A percentile compares a stretch with the other conserved stretches of the same genome.
phyloP scores from a whole-genome alignment of 1,140 invertebrate genomes.

The Sitophilus oryzae region DNA sequence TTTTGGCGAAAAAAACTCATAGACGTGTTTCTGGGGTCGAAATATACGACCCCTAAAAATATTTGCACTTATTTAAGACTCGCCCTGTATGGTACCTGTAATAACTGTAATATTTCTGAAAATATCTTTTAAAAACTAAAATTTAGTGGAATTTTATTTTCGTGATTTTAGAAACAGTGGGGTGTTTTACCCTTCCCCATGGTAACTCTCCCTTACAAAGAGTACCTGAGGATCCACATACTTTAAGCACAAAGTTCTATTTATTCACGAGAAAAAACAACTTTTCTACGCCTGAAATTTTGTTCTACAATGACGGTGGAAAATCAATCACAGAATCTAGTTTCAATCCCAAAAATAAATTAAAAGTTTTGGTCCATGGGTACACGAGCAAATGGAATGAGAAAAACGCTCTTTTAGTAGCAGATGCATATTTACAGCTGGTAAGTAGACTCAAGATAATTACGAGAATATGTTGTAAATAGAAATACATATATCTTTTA shows the following conservation, averaged over 20 bases:
- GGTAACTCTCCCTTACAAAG: conserved; percentile 39
- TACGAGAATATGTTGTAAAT: no score
- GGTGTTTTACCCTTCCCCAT: conserved; percentile 41
- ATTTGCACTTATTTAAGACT: no score
- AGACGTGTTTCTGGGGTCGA: no score
- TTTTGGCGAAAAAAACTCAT: no score
- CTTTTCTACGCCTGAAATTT: conserved; percentile 35
- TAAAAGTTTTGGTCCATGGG: conserved; percentile 59
- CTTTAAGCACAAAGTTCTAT: conserved; percentile 51
- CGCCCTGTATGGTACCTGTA: no score
- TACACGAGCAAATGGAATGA: conserved; percentile 43
- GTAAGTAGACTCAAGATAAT: no score
- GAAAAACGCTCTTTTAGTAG: conserved; percentile 30
- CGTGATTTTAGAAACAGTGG: conserved; percentile 41
- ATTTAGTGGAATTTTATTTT: no score
- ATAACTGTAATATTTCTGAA: no score
- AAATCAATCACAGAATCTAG: conserved; percentile 47
- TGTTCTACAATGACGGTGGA: conserved; percentile 46
- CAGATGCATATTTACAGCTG: conserved; percentile 39
- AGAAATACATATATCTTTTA: no score
- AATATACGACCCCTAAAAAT: no score
- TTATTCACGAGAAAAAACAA: conserved; percentile 50
- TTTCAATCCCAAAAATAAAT: conserved; percentile 47
- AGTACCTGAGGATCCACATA: conserved; percentile 38
- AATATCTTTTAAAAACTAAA: no score